These are phyloP conservation scores for Metellina segmentata DNA, from an alignment of 2,888 invertebrate species.

Conservation along the genomic window DNA sequence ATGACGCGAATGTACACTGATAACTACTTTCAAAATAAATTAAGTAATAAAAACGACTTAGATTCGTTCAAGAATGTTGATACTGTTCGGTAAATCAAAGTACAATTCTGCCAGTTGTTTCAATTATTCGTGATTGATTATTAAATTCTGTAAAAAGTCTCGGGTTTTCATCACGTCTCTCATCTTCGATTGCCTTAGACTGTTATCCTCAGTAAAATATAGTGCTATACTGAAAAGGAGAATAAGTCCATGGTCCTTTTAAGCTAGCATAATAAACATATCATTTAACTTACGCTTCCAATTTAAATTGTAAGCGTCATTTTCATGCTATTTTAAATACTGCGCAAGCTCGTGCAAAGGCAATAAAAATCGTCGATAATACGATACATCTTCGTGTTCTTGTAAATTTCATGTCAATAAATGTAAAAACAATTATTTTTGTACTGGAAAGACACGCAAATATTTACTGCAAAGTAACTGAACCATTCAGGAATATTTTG, in stretches of 20 bases:
- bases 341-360: neutral
- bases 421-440: slow-evolving; percentile 33
- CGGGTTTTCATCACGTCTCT: no score
- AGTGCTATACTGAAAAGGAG: neutral
- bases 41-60: no score
- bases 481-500: neutral
- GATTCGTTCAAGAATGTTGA: no score
- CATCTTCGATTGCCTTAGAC: no score
- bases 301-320: neutral
- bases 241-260: neutral
- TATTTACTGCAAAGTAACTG: neutral
- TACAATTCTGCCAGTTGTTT: no score
- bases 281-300: neutral
- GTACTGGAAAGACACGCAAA: neutral
- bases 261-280: neutral
- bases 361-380: neutral
- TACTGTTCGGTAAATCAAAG: no score
- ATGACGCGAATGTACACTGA: no score
- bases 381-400: neutral
- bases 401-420: slow-evolving; percentile 26
- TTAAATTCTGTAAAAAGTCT: no score
- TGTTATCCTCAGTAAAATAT: neutral
- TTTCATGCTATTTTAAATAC: neutral
- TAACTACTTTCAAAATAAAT: no score
- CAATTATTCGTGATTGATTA: no score